A percentile compares a stretch with the other conserved stretches of the same genome.
phyloP scores from a whole-genome alignment of 2,888 invertebrate species.

The Leucoma salicis region DNA sequence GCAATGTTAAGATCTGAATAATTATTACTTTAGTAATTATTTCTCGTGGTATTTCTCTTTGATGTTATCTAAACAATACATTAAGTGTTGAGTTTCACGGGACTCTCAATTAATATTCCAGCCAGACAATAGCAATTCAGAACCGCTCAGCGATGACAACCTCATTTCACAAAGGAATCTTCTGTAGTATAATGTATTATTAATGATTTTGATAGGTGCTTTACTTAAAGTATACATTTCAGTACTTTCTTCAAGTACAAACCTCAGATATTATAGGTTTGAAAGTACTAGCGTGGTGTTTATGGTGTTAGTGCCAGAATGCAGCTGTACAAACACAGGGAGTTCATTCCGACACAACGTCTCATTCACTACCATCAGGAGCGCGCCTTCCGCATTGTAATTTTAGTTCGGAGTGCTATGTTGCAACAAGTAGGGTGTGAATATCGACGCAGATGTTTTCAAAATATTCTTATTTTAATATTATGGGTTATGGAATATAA shows the following conservation, averaged over 20 bases:
- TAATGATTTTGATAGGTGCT: too few relatives aligned
- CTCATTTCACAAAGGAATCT: too few relatives aligned
- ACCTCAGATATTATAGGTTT: slow-evolving; percentile 42
- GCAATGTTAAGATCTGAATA: not conserved
- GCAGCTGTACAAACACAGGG: slow-evolving; percentile 35
- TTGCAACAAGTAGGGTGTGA: too few relatives aligned
- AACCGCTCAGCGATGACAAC: not conserved
- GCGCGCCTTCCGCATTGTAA: slow-evolving; percentile 6
- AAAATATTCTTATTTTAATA: too few relatives aligned
- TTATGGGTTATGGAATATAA: too few relatives aligned
- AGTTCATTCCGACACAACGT: slow-evolving; percentile 13
- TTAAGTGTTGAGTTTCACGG: not conserved
- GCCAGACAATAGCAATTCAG: not conserved
- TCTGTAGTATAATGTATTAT: too few relatives aligned
- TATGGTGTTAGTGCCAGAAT: slow-evolving; percentile 29
- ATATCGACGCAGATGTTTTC: too few relatives aligned
- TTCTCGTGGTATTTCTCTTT: not conserved
- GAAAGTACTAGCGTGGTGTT: slow-evolving; percentile 34
- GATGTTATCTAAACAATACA: not conserved
- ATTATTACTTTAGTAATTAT: not conserved
- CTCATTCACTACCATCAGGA: slow-evolving; percentile 2
- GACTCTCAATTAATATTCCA: not conserved
- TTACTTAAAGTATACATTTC: too few relatives aligned
- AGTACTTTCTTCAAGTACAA: too few relatives aligned
- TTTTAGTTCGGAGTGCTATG: slow-evolving; percentile 1